A percentile compares a stretch with the other conserved stretches of the same genome.
phyloP scores from a whole-genome alignment of 2,797 vertebrate genomes.

The Sebastes hubbsi region DNA sequence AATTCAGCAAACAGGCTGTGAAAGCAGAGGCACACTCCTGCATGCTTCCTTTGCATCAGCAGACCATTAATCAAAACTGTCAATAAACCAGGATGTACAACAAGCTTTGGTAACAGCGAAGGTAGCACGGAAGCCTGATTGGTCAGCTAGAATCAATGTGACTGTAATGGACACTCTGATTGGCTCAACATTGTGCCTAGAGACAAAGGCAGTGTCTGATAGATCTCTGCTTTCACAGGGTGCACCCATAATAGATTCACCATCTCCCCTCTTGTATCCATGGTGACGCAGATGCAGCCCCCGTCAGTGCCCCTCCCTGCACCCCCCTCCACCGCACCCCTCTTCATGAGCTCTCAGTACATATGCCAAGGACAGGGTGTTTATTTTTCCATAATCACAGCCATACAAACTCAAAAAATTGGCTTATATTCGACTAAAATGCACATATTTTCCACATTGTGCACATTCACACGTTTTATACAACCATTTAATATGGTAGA shows the following conservation, averaged over 20 bases:
- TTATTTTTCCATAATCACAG: not conserved
- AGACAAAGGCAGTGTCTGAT: conserved; percentile 62
- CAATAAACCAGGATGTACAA: conserved; percentile 15
- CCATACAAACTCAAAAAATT: not conserved
- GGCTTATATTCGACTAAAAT: not conserved
- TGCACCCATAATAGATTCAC: conserved; percentile 63
- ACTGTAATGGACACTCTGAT: conserved; percentile 55
- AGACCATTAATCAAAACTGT: conserved; percentile 28
- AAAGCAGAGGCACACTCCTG: not conserved
- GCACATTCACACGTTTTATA: not conserved
- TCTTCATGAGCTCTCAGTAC: conserved; percentile 24
- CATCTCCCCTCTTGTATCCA: conserved; percentile 58
- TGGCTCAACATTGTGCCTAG: conserved; percentile 62
- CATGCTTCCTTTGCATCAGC: not conserved
- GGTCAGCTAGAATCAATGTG: conserved; percentile 45
- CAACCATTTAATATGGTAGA: not conserved
- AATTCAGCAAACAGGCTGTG: conserved; percentile 5
- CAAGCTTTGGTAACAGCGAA: conserved; percentile 30
- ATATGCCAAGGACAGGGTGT: conserved; percentile 31
- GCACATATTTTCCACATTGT: not conserved
- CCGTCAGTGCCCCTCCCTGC: conserved; percentile 35
- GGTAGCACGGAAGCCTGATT: conserved; percentile 45
- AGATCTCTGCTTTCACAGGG: conserved; percentile 45
- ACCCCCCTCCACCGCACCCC: conserved; percentile 19
- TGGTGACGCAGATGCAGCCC: conserved; percentile 69